Evolutionary conservation across 2,888 invertebrate genomes (phyloP).

Genomic region (Silvanus unidentatus): DNA sequence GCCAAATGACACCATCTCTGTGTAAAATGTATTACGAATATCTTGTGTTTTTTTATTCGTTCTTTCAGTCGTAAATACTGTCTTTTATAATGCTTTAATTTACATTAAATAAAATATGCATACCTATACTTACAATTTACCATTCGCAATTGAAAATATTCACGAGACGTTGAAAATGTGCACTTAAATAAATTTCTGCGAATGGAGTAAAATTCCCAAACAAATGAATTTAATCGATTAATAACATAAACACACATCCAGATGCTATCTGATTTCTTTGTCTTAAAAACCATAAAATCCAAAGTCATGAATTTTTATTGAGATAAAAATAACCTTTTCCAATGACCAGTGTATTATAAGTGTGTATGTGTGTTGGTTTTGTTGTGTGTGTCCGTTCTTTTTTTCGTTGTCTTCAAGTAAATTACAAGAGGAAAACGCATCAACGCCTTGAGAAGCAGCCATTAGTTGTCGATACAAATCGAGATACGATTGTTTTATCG

Average conservation of each 20-base stretch:
- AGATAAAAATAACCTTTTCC: conserved; percentile 17
- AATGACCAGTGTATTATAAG: conserved; percentile 7
- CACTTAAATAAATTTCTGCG: too few relatives aligned
- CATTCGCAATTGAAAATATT: too few relatives aligned
- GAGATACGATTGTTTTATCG: conserved; percentile 41
- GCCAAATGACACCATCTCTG: conserved; percentile 21
- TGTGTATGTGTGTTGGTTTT: too few relatives aligned
- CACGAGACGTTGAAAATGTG: too few relatives aligned
- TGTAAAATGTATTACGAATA: background rate
- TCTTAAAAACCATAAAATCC: conserved; percentile 24
- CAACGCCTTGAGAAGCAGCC: conserved; percentile 26
- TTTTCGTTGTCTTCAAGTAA: conserved; percentile 13
- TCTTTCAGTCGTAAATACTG: background rate
- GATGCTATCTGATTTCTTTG: conserved; percentile 12
- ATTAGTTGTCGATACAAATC: conserved; percentile 38
- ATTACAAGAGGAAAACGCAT: conserved; percentile 25
- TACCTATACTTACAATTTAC: too few relatives aligned
- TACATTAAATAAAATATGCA: background rate
- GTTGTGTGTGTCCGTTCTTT: conserved; percentile 1
- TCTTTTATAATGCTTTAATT: conserved; percentile 2
- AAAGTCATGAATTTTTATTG: conserved; percentile 30
- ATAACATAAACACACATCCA: too few relatives aligned
- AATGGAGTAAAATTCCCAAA: too few relatives aligned
- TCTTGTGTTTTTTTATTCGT: background rate
- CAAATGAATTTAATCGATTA: too few relatives aligned